Evolutionary conservation across 2,888 invertebrate species (phyloP).

Genomic region (Phytoseiulus persimilis): DNA sequence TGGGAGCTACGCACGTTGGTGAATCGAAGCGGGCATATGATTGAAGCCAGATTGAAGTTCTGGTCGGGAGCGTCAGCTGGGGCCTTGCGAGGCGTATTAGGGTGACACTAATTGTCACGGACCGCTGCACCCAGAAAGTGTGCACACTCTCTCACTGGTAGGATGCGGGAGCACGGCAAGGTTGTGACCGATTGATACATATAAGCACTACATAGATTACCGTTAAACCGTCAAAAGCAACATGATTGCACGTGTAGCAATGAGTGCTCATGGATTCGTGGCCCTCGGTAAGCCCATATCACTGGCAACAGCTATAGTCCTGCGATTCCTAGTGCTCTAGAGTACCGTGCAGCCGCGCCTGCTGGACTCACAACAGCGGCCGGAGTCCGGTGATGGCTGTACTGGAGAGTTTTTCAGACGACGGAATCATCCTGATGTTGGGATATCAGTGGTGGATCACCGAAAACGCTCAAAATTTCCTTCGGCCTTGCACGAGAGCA

Average conservation of each 20-base stretch:
- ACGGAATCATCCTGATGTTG: no score
- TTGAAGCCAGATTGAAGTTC: background rate
- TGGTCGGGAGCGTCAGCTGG: background rate
- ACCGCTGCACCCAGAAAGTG: background rate
- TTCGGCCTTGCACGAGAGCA: no score
- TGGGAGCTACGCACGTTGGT: background rate
- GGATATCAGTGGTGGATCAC: no score
- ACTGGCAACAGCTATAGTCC: no score
- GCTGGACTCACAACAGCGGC: no score
- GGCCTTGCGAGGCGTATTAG: background rate
- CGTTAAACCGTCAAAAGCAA: background rate
- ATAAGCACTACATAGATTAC: background rate
- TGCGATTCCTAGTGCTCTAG: no score
- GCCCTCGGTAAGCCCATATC: background rate
- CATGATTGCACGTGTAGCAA: background rate
- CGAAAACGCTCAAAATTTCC: no score
- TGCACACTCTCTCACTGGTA: background rate
- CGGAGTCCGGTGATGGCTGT: no score
- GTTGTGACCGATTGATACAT: background rate
- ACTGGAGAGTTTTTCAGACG: no score
- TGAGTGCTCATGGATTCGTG: background rate
- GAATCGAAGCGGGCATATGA: background rate
- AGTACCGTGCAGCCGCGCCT: no score
- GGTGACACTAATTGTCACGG: background rate
- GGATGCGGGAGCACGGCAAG: background rate